Evolutionary conservation across 2,113 vertebrate species (phyloP), one percentile per base, ranked within the genome.

Genomic region (Chloropsis cyanopogon): DNA sequence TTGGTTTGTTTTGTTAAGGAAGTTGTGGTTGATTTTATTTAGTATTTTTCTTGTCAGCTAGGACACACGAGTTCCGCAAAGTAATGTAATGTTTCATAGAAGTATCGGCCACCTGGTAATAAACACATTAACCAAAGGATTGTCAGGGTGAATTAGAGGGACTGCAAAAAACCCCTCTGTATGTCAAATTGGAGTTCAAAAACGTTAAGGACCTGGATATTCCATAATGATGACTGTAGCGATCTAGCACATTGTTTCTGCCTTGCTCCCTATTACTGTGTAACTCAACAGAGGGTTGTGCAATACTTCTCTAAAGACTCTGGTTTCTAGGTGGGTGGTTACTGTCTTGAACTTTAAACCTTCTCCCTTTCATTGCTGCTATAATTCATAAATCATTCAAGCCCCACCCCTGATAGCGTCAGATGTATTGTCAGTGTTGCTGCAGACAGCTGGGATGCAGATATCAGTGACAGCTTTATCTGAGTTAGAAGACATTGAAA

Each of bases 271-370:
- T 63, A 25, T 92, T 83, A 72, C 33, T 87, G 54, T 93, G 6
- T 92, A 89, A 92, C 77, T 59, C 31, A 11, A 1, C 24, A 57
- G 2, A 28, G 21, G 7, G 21, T 94, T 92, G 68, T 75, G 71
- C 52, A 95, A 73, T 7, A 0, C 18, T n/a, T 3, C 44, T 54
- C 1, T 56, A 26, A 39, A 54, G 66, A 21, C 44, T 80, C 41
- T 80, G 41, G 39, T 70, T 85, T 75, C 72, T 68, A n/a, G 47
- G 37, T 3, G 2, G 54, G n/a, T 88, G 65, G 59, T 95, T 94
- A n/a, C 53, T 31, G 7, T 65, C 49, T 49, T 95, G 95, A 94
- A 96, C 96, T 82, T 97, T 97, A 94, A 94, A 96, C 97, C 28
- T 79, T 76, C 89, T 90, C 31, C 39, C 11, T 95, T 90, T 92